phyloP scores from a whole-genome alignment of 37 sponge, comb jelly and placozoan genomes.

The Agelas oroides region DNA sequence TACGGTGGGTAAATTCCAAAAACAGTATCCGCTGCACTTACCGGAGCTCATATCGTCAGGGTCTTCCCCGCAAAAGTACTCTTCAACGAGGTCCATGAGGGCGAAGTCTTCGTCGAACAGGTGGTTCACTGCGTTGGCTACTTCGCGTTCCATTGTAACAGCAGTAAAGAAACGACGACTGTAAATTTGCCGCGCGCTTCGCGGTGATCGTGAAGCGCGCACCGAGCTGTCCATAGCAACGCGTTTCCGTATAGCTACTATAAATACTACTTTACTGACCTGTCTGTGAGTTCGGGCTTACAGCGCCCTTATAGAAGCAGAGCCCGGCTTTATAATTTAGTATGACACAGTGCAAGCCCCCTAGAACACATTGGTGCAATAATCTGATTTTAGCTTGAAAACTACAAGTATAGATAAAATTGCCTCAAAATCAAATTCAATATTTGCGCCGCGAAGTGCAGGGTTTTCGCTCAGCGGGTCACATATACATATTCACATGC shows the following conservation, averaged over 20 bases:
- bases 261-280: no score
- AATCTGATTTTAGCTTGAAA: not conserved
- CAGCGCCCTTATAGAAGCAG: not conserved
- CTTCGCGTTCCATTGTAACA: not conserved
- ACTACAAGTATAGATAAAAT: not conserved
- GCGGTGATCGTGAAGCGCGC: no score
- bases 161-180: not conserved
- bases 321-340: no score
- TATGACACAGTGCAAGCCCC: no score
- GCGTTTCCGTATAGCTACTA: no score
- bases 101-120: not conserved
- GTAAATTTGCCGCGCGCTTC: no score
- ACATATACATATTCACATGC: no score
- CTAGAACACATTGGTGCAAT: no score
- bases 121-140: not conserved
- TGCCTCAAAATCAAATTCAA: no score
- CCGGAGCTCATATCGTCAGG: not conserved
- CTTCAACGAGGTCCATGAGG: not conserved
- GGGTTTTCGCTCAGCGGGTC: no score
- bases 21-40: not conserved
- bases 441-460: no score
- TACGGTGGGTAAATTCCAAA: not conserved
- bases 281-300: not conserved
- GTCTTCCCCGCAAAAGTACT: conserved; percentile 12
- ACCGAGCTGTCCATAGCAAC: not conserved